Evolutionary conservation across 2,113 vertebrate genomes (phyloP), one percentile per base, ranked within the genome.

Genomic region (Daubentonia madagascariensis): DNA sequence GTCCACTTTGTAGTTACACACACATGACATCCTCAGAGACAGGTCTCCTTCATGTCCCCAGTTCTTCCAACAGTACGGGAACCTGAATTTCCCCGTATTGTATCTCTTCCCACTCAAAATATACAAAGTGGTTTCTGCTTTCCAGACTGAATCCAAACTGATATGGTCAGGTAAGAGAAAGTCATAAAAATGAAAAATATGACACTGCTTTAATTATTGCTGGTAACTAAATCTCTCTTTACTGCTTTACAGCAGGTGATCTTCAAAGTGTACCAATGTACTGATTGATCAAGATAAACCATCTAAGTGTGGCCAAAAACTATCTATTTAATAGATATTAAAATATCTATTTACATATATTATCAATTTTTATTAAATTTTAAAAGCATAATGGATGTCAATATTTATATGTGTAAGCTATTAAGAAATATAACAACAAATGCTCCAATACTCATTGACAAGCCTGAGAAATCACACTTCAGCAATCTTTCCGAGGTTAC

Each of bases 11-110:
- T 5, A 2, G 5, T 5, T 40, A 16, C 11, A 37, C 32, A 45
- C 43, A 8, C 14, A 50, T 23, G 6, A 45, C 13, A 40, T 37
- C 23, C 11, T 73, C 28, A 30, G 25, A n/a, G 48, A 17, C 28
- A 79, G 20, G 2, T 87, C 13, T 9, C 3, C 7, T 22, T 7
- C 4, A 1, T 0, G 28, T 11, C 22, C 8, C 8, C 3, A 7
- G 6, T 16, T 12, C 14, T 67, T 73, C n/a, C 23, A 22, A 23
- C 4, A 57, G 12, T 18, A 1, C 2, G 5, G 3, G 16, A 23
- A 3, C 0, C 22, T 85, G 30, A 76, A 7, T 18, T 72, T 48
- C 28, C 1, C 12, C 61, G 23, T 25, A 73, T 37, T n/a, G 0
- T 23, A 40, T 57, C 40, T 84, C 32, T 87, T 22, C 37, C 28